A percentile compares a stretch with the other conserved stretches of the same genome.
Evolutionary conservation across 2,113 vertebrate species (phyloP).

Genomic region (Sinocyclocheilus anophthalmus): DNA sequence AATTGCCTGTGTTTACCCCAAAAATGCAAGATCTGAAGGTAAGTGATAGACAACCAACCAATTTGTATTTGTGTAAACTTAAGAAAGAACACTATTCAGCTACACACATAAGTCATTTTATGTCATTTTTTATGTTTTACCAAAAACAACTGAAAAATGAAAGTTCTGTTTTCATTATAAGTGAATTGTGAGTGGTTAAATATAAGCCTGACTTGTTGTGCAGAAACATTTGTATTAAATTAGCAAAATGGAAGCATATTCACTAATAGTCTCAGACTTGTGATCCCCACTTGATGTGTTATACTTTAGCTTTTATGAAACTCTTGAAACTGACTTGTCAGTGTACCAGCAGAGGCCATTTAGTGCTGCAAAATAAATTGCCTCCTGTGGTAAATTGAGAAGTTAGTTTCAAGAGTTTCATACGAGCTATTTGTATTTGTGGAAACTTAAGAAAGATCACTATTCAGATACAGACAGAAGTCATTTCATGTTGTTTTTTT

Average conservation of each 20-base stretch:
- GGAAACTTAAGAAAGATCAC: background rate
- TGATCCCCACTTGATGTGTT: background rate
- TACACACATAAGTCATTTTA: background rate
- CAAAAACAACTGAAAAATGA: background rate
- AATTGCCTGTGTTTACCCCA: conserved; percentile 77
- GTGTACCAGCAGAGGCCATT: background rate
- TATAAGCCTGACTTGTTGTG: background rate
- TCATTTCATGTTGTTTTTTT: background rate
- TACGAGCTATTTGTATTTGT: background rate
- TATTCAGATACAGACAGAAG: background rate
- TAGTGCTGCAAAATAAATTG: background rate
- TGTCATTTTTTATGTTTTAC: background rate
- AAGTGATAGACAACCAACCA: conserved; percentile 9
- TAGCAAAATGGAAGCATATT: background rate
- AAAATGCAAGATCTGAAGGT: conserved; percentile 74
- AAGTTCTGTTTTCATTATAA: background rate
- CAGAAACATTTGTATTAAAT: background rate
- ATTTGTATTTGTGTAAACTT: background rate
- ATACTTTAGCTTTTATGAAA: background rate
- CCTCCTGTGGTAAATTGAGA: background rate
- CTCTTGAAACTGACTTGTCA: too few species aligned
- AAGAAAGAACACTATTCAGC: background rate
- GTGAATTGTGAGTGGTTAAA: background rate
- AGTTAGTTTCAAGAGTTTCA: background rate
- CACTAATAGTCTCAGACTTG: background rate